These are phyloP conservation scores for Heliconius erato DNA, from an alignment of 2,888 invertebrate species.

Conservation along the genomic window DNA sequence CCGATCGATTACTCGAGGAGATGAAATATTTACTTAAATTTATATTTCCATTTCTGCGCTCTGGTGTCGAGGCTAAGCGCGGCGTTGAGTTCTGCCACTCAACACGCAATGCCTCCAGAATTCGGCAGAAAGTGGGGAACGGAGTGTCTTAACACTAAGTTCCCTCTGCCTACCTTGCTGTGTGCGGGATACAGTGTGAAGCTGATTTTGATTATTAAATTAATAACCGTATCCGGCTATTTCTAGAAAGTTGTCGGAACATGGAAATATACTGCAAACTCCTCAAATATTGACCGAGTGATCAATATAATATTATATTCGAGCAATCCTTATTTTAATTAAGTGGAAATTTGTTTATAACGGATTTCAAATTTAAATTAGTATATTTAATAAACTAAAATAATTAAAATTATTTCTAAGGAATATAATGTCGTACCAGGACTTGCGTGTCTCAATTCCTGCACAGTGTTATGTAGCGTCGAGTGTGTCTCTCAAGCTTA, in stretches of 20 bases:
- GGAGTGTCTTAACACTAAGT: too few relatives aligned
- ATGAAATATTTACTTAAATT: too few relatives aligned
- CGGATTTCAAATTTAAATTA: background rate
- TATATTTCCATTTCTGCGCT: too few relatives aligned
- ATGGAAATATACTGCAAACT: background rate
- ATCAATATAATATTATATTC: background rate
- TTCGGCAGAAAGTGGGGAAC: too few relatives aligned
- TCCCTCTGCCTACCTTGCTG: too few relatives aligned
- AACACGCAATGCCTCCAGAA: too few relatives aligned
- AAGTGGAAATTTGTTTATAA: background rate
- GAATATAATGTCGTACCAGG: background rate
- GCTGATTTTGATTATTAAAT: too few relatives aligned
- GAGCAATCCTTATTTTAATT: background rate
- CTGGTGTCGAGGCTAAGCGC: too few relatives aligned
- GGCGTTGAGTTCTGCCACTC: too few relatives aligned
- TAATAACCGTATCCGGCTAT: background rate
- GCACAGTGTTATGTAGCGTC: background rate
- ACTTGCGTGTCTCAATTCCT: background rate
- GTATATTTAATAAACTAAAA: background rate
- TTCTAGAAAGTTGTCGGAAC: background rate
- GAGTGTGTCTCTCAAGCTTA: slow-evolving; percentile 6
- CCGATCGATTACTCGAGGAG: too few relatives aligned
- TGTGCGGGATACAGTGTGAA: too few relatives aligned
- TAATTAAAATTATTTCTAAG: background rate
- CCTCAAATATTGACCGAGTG: background rate